Base-by-base conservation (phyloP, 2,888 invertebrate genomes). In the Leptinotarsa haldemani region DNA sequence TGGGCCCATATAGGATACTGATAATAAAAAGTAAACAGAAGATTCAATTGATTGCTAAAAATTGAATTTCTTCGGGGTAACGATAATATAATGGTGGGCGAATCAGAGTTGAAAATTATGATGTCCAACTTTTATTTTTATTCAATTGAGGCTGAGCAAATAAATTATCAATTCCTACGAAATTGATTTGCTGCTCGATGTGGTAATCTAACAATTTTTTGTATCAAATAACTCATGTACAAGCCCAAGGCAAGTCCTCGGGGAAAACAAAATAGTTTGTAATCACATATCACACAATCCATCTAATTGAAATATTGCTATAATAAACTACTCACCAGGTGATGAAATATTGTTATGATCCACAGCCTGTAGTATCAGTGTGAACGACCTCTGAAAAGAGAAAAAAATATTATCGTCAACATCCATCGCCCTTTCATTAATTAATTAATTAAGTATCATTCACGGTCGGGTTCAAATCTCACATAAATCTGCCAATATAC, bases 321-420 rank as follows among this genome's bases (percentile, higher is more conserved):
- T 47, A n/a, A 47, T 16, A 50, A 47, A 16, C 3, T 77, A 89
- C 90, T 92, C 88, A 94, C 94, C 92, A 85, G 93, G 91, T 84
- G 91, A 90, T 74, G 93, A 91, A 87, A 92, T 92, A 87, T 94
- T 93, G 88, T 90, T 92, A 88, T 94, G 93, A 89, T 97, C 96
- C 90, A 95, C 92, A 78, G 96, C 96, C 89, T 96, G 96, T 83
- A 97, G 92, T 84, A 97, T 96, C 85, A 97, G 91, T 82, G 97
- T 97, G 90, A 97, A 97, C 82, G 96, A 95, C 88, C 96, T 94
- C 97, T 95, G 94, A 82, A 92, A 92, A 86, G 85, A 84, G 85
- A 85, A 83, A 81, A 81, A 83, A 82, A 72, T 64, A 65, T 40
- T 61, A 68, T 56, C 20, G 46, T 53, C 58, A 67, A 13, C 40